A percentile compares a stretch with the other conserved stretches of the same genome.
These are phyloP conservation scores for Rhimphoctona megacephalus DNA, from an alignment of 2,888 invertebrate species.

Conservation along the genomic window DNA sequence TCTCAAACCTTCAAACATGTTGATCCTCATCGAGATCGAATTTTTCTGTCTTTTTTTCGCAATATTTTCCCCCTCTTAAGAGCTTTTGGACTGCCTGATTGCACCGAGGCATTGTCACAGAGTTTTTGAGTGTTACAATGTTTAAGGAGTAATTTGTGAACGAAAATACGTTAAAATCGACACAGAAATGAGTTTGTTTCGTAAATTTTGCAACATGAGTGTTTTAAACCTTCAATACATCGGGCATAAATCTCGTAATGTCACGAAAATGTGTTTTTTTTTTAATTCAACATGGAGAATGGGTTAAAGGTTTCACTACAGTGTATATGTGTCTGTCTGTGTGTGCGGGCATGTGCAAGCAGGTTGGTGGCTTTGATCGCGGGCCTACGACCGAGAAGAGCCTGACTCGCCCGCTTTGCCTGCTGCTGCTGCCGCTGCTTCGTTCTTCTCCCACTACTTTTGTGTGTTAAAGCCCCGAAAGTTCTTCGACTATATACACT, in stretches of 20 bases:
- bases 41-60: not conserved
- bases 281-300: constrained; percentile 44
- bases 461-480: constrained; percentile 45
- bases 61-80: not conserved
- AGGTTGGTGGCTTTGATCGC: constrained; percentile 71
- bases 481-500: constrained; percentile 43
- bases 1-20: not conserved
- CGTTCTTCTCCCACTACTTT: constrained; percentile 66
- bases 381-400: constrained; percentile 72
- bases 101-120: constrained; percentile 15
- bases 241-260: not conserved
- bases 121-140: not conserved
- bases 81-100: constrained; percentile 4
- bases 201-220: not conserved
- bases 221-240: not conserved
- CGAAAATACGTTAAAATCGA: not conserved
- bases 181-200: not conserved
- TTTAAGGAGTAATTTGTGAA: not conserved
- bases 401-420: constrained; percentile 45
- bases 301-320: constrained; percentile 35
- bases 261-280: constrained; percentile 12
- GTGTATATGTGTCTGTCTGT: constrained; percentile 2
- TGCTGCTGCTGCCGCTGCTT: not conserved
- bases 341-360: constrained; percentile 56
- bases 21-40: constrained; percentile 17